phyloP scores from a whole-genome alignment of 2,888 invertebrate species.

The Lottia scabra region DNA sequence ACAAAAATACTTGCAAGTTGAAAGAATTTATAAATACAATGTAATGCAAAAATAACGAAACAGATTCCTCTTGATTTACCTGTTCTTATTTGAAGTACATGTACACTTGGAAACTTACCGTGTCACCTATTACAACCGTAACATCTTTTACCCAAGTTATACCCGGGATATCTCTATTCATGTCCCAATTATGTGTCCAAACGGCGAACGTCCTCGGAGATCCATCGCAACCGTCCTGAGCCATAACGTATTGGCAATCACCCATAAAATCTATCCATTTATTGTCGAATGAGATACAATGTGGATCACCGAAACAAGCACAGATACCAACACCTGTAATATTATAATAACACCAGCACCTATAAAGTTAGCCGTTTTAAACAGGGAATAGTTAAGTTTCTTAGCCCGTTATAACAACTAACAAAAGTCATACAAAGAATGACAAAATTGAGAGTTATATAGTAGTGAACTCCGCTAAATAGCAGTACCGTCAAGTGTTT shows the following conservation, averaged over 20 bases:
- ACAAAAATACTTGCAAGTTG: too few relatives aligned
- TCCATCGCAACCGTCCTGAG: conserved; percentile 50
- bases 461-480: too few relatives aligned
- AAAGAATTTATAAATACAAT: too few relatives aligned
- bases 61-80: too few relatives aligned
- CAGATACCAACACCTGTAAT: conserved; percentile 52
- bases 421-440: too few relatives aligned
- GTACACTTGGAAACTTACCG: conserved; percentile 33
- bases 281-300: conserved; percentile 56
- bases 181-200: conserved; percentile 36
- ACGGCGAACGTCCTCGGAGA: conserved; percentile 42
- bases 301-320: conserved; percentile 63
- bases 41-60: too few relatives aligned
- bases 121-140: conserved; percentile 29
- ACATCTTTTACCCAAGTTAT: conserved; percentile 56
- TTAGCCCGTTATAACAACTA: too few relatives aligned
- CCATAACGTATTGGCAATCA: conserved; percentile 55
- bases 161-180: conserved; percentile 13
- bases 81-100: neutral
- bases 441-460: too few relatives aligned
- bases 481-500: too few relatives aligned
- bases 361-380: too few relatives aligned
- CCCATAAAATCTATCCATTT: conserved; percentile 56
- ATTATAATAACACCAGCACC: too few relatives aligned
- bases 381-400: too few relatives aligned